Percentiles rank a stretch among this genome's conserved stretches.
Evolutionary conservation across 2,888 invertebrate genomes (phyloP).

Genomic region (Conchocele bisecta): DNA sequence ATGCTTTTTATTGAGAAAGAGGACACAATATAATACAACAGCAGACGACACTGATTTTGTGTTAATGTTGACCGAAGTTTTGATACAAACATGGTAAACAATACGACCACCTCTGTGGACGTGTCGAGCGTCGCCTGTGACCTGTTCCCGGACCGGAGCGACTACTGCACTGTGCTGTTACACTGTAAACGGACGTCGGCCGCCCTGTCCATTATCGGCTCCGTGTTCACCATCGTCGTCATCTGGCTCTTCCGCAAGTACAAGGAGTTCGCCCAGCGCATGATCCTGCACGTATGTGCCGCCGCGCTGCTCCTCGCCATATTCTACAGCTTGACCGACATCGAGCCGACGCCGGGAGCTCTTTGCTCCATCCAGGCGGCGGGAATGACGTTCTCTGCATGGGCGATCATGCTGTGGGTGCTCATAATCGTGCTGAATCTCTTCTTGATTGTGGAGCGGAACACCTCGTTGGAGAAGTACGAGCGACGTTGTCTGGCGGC

Average conservation of each 20-base stretch:
- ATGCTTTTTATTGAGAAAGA: too few relatives aligned
- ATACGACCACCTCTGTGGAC: too few relatives aligned
- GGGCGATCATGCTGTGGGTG: constrained; percentile 1
- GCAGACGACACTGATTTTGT: too few relatives aligned
- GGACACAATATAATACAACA: too few relatives aligned
- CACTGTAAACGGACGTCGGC: neutral
- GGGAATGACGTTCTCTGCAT: neutral
- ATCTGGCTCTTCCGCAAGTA: neutral
- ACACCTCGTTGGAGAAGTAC: neutral
- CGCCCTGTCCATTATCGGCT: neutral
- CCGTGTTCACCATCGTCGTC: neutral
- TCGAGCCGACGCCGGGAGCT: neutral
- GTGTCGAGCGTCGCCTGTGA: too few relatives aligned
- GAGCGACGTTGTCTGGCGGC: neutral
- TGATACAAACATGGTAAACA: too few relatives aligned
- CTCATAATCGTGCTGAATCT: neutral
- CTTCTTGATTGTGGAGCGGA: neutral
- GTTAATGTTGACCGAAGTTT: too few relatives aligned
- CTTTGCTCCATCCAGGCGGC: neutral
- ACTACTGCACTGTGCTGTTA: neutral
- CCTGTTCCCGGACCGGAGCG: neutral
- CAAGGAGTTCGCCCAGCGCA: constrained; percentile 2
- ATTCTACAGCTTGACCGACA: neutral
- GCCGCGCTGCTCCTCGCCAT: constrained; percentile 2
- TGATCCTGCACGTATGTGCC: neutral